Conservation (phyloP, 2,113 vertebrate genomes). For the Rhinopomastus cyanomelas region DNA sequence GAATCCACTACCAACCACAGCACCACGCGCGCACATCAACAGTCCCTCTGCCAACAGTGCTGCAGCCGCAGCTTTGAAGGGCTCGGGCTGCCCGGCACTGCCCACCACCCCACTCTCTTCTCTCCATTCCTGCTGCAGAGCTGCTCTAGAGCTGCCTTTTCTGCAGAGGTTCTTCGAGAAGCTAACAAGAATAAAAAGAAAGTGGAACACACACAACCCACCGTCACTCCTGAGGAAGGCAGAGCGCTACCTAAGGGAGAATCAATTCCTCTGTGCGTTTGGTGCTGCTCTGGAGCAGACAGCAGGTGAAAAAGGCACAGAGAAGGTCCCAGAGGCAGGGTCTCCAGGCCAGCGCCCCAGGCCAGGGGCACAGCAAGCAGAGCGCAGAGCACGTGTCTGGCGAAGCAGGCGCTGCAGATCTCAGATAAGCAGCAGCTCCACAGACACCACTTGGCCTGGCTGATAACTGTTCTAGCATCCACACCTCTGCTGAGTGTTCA, state of each 20-base stretch:
- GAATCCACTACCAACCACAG: not conserved
- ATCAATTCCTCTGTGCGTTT: fast-evolving
- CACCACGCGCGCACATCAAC: not conserved
- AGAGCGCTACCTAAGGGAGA: fast-evolving
- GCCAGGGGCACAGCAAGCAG: fast-evolving
- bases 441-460: fast-evolving
- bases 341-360: fast-evolving
- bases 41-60: not conserved
- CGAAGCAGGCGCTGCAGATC: not conserved
- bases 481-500: not conserved
- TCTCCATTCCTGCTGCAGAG: not conserved
- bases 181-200: not conserved
- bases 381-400: fast-evolving
- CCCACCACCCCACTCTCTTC: not conserved
- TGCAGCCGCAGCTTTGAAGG: not conserved
- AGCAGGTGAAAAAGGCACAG: not conserved
- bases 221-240: fast-evolving
- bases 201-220: not conserved
- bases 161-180: not conserved
- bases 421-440: not conserved
- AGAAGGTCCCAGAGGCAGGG: not conserved
- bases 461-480: not conserved
- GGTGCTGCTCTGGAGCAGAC: not conserved
- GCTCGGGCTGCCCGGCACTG: fast-evolving
- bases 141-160: not conserved